Evolutionary conservation across 2,888 invertebrate genomes (phyloP).

Genomic region (Sympetrum striolatum): DNA sequence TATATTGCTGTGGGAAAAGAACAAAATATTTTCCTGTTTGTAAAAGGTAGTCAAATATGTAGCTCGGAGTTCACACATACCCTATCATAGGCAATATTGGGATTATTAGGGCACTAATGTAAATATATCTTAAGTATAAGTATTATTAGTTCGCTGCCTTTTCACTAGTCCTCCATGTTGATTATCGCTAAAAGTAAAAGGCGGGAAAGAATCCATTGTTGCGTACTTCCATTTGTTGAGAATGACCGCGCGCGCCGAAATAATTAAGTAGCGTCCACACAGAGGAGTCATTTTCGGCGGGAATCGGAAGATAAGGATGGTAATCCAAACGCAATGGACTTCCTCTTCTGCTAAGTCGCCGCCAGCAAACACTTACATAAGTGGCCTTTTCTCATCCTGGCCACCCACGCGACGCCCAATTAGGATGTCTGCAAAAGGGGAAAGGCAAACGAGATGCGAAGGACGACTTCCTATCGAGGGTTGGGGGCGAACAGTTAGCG

Average conservation of each 20-base stretch:
- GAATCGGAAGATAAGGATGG: neutral
- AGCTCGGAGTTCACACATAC: no score
- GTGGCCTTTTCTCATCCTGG: neutral
- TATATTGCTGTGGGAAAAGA: no score
- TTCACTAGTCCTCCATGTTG: no score
- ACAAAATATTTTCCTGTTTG: no score
- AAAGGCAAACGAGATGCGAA: neutral
- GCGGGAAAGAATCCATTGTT: neutral
- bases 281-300: neutral
- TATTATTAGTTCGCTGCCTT: no score
- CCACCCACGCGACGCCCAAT: neutral
- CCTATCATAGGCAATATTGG: no score
- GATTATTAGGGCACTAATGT: no score
- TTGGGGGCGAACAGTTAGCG: neutral
- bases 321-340: neutral
- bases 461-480: neutral
- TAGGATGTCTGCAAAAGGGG: neutral
- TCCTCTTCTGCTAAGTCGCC: neutral
- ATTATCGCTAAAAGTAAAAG: no score
- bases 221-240: neutral
- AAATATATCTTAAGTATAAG: no score
- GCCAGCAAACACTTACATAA: neutral
- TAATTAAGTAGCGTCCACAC: neutral
- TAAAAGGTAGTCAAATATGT: no score
- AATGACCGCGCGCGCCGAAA: neutral